Conservation (phyloP, 37 sponge, comb jelly and placozoan species). For the Petrosia ficiformis region DNA sequence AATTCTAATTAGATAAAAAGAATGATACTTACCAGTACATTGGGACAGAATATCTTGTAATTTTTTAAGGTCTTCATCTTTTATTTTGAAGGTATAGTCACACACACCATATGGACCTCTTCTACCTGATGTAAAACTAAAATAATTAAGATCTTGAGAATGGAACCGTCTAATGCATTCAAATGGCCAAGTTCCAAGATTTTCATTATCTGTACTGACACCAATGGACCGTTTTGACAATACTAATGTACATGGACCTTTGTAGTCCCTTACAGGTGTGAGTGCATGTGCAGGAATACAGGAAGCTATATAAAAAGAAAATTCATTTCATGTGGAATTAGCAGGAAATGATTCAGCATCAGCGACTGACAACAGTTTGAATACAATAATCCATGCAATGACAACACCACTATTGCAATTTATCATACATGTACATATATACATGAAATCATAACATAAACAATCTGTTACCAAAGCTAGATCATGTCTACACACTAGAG, state of each 20-base stretch:
- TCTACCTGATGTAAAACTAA: slow-evolving; percentile 53
- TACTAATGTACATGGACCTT: slow-evolving; percentile 31
- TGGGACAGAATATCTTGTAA: slow-evolving; percentile 33
- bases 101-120: slow-evolving; percentile 51
- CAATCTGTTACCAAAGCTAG: no score
- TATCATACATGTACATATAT: no score
- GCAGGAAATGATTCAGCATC: no score
- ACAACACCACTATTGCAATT: no score
- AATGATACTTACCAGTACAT: slow-evolving; percentile 43
- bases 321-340: no score
- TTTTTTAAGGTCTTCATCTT: neutral
- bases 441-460: no score
- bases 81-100: slow-evolving; percentile 37
- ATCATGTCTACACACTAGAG: no score
- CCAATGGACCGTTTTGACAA: slow-evolving; percentile 27
- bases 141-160: slow-evolving; percentile 38
- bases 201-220: neutral
- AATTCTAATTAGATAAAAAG: no score
- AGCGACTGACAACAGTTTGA: no score
- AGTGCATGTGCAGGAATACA: slow-evolving; percentile 24
- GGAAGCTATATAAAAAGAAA: neutral
- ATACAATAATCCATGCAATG: no score
- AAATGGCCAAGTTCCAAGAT: slow-evolving; percentile 47
- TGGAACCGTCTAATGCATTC: slow-evolving; percentile 50
- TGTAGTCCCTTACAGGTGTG: slow-evolving; percentile 31